phyloP scores from a whole-genome alignment of 2,797 vertebrate species.

The Ceryle rudis region DNA sequence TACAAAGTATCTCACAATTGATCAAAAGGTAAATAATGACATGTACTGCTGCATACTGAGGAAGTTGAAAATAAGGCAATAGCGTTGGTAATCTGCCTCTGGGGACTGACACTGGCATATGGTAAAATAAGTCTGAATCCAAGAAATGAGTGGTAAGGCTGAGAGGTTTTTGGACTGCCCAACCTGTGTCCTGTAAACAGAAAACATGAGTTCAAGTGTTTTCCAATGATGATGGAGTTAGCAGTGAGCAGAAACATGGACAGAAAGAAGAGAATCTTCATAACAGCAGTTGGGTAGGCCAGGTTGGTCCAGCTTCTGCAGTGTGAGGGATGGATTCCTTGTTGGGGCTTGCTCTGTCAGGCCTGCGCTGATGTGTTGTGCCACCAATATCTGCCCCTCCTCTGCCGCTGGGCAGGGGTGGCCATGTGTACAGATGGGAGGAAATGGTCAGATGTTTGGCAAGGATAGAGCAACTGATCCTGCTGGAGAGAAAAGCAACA shows the following conservation, averaged over 20 bases:
- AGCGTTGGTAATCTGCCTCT: neutral
- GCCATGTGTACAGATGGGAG: too few species aligned
- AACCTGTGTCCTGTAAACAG: neutral
- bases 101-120: neutral
- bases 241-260: neutral
- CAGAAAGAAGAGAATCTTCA: neutral
- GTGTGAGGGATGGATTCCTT: neutral
- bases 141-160: neutral
- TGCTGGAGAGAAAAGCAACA: neutral
- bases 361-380: fast-evolving
- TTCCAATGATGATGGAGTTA: neutral
- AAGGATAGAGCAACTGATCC: too few species aligned
- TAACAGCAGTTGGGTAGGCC: neutral
- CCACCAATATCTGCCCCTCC: fast-evolving
- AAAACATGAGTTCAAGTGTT: neutral
- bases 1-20: neutral
- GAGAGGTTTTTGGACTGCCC: neutral
- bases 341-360: neutral
- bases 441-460: neutral
- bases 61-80: neutral
- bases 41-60: neutral
- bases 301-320: neutral
- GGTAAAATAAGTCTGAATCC: neutral
- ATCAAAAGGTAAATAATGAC: neutral
- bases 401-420: neutral